A percentile compares a stretch with the other conserved stretches of the same genome.
Conservation (phyloP, 2,888 invertebrate species). For the Enchytraeus crypticus region DNA sequence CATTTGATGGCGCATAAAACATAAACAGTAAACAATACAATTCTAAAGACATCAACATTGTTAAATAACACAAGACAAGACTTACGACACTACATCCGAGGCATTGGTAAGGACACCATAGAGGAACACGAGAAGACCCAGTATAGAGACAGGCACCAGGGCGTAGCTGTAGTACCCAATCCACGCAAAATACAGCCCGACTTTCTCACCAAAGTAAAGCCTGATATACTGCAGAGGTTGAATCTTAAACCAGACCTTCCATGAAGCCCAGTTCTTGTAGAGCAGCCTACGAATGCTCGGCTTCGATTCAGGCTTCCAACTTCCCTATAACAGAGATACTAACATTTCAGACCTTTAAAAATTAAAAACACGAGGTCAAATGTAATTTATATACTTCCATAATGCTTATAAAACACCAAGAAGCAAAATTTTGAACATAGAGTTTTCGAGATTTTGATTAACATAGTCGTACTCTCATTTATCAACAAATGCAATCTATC, state of each 20-base stretch:
- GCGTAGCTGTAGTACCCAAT: slow-evolving; percentile 87
- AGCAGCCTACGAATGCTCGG: slow-evolving; percentile 54
- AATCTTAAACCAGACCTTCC: slow-evolving; percentile 68
- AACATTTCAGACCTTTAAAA: too few relatives aligned
- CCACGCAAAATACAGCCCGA: slow-evolving; percentile 86
- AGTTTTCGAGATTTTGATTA: too few relatives aligned
- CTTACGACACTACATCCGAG: slow-evolving; percentile 32
- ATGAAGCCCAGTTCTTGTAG: slow-evolving; percentile 72
- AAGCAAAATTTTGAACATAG: too few relatives aligned
- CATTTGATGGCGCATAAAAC: too few relatives aligned
- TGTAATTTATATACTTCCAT: too few relatives aligned
- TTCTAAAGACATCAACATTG: too few relatives aligned
- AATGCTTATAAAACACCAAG: too few relatives aligned
- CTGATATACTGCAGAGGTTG: slow-evolving; percentile 82
- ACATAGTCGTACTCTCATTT: too few relatives aligned
- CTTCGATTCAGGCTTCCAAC: slow-evolving; percentile 41
- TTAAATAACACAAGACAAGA: background rate
- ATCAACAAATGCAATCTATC: too few relatives aligned
- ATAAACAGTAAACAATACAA: too few relatives aligned
- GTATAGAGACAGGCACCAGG: slow-evolving; percentile 59
- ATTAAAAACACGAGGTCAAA: too few relatives aligned
- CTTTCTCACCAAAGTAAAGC: slow-evolving; percentile 48
- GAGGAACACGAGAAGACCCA: slow-evolving; percentile 44
- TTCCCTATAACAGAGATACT: slow-evolving; percentile 35
- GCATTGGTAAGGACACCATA: slow-evolving; percentile 41